Conservation (phyloP, 1,140 invertebrate genomes). For the Halictus rubicundus region DNA sequence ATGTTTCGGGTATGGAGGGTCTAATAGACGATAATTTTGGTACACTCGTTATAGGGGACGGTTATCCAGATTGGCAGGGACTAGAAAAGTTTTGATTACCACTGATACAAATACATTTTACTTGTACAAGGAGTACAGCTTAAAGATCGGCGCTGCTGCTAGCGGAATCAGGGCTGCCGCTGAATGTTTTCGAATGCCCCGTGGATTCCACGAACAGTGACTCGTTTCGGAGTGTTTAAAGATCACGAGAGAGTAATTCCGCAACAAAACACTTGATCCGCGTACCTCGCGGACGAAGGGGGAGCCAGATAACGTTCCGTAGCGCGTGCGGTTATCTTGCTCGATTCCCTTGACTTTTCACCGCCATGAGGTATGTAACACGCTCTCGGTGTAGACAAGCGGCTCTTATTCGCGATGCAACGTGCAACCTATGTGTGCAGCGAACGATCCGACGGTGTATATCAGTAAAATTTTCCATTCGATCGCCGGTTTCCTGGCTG, state of each 20-base stretch:
- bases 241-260: constrained; percentile 15
- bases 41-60: no score
- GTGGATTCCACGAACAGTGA: not conserved
- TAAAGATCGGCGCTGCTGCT: no score
- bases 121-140: no score
- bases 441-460: not conserved
- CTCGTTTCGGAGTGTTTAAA: not conserved
- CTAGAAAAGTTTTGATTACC: no score
- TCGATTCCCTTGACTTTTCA: constrained; percentile 64
- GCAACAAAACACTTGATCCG: constrained; percentile 29
- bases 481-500: not conserved
- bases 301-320: constrained; percentile 49
- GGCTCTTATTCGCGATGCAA: constrained; percentile 36
- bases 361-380: constrained; percentile 50
- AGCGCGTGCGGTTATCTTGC: constrained; percentile 48
- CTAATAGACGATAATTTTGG: no score
- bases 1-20: no score
- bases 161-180: no score
- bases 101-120: no score
- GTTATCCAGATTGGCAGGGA: no score
- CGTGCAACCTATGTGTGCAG: constrained; percentile 6
- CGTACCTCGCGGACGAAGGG: constrained; percentile 28
- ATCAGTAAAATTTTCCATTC: constrained; percentile 37
- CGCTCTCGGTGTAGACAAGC: constrained; percentile 24
- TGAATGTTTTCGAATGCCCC: not conserved